A percentile compares a stretch with the other conserved stretches of the same genome.
These are phyloP conservation scores for Antrozous pallidus DNA, from an alignment of 2,797 vertebrate species.

Conservation along the genomic window DNA sequence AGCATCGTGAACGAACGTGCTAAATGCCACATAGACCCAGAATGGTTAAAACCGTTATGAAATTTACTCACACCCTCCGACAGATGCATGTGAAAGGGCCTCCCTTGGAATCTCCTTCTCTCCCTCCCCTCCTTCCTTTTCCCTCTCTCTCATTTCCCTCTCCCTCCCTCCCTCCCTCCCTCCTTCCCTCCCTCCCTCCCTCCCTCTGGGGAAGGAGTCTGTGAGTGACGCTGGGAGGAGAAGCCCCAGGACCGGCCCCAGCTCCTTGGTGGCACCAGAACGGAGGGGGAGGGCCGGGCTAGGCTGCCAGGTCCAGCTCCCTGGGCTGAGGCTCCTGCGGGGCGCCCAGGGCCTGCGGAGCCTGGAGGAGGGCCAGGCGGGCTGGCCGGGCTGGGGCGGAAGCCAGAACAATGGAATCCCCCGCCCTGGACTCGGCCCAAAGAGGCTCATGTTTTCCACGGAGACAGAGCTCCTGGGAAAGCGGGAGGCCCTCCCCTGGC, in stretches of 20 bases:
- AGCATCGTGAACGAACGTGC: no score
- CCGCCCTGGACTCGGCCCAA: background rate
- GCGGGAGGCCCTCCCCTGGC: background rate
- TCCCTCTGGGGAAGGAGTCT: background rate
- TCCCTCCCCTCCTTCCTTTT: no score
- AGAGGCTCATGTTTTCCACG: background rate
- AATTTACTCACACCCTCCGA: accelerated
- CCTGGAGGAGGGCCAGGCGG: background rate
- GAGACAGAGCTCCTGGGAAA: background rate
- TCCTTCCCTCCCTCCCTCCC: accelerated
- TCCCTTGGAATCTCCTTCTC: accelerated
- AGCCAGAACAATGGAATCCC: slow-evolving; percentile 54
- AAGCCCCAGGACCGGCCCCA: background rate
- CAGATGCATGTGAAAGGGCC: accelerated
- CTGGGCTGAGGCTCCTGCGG: background rate
- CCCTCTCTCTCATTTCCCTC: no score
- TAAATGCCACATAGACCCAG: no score
- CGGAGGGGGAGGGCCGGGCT: background rate
- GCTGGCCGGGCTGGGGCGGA: background rate
- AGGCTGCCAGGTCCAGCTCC: background rate
- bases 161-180: no score
- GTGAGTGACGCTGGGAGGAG: background rate
- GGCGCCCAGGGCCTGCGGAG: background rate
- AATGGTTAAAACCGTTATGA: accelerated
- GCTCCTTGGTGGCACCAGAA: background rate